These are phyloP conservation scores for Pelagia noctiluca DNA, from an alignment of 30 jellyfish, hydroid and myxozoan genomes.

Conservation along the genomic window DNA sequence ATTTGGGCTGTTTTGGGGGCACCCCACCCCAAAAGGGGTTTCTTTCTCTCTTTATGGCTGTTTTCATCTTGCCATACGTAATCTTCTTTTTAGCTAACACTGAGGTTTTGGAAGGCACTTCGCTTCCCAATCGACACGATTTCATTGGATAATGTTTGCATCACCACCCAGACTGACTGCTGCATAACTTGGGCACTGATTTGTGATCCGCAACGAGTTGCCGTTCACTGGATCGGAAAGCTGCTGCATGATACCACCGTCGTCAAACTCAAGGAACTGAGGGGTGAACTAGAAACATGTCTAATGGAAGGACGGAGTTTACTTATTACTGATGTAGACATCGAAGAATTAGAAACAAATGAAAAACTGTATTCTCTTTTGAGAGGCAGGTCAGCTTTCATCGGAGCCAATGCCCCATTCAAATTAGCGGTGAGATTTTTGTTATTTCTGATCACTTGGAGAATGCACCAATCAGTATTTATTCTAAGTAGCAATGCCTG, in stretches of 20 bases:
- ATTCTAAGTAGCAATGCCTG: too few species aligned
- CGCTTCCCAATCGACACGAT: slow-evolving; percentile 64
- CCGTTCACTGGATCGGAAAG: slow-evolving; percentile 71
- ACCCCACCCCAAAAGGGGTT: too few species aligned
- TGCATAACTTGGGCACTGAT: slow-evolving; percentile 83
- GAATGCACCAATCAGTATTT: too few species aligned
- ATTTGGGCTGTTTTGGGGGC: too few species aligned
- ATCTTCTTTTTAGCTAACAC: slow-evolving; percentile 41
- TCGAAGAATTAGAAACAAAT: slow-evolving; percentile 34
- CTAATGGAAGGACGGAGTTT: slow-evolving; percentile 71
- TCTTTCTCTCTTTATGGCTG: slow-evolving; percentile 10
- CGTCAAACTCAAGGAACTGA: slow-evolving; percentile 68
- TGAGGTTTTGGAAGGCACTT: slow-evolving; percentile 69
- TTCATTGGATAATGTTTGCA: slow-evolving; percentile 66
- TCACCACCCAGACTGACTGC: slow-evolving; percentile 69
- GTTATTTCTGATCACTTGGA: too few species aligned
- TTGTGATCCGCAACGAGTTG: slow-evolving; percentile 79
- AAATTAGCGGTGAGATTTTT: slow-evolving; percentile 61
- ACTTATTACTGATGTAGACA: slow-evolving; percentile 75
- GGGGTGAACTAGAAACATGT: slow-evolving; percentile 64
- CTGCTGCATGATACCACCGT: slow-evolving; percentile 65
- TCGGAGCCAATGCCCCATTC: slow-evolving; percentile 66
- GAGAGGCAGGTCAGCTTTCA: slow-evolving; percentile 46
- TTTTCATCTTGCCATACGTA: too few species aligned
- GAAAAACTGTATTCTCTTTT: slow-evolving; percentile 38